Base-by-base conservation (phyloP, 1,140 invertebrate species). In the Gryllus bimaculatus region DNA sequence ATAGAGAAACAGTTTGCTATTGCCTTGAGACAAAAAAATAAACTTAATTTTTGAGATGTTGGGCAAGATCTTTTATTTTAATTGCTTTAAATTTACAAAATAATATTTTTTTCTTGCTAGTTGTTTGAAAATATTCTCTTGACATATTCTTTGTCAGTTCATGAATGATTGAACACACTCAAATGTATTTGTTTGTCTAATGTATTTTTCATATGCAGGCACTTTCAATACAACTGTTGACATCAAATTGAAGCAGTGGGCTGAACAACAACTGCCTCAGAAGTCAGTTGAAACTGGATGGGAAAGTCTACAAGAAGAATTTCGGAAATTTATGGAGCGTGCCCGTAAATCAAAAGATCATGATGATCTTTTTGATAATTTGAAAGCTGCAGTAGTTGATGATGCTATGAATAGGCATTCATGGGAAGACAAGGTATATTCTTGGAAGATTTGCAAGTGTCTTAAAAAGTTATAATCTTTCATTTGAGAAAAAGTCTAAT, bases 181-280 rank as follows among this genome's bases (percentile, higher is more conserved):
- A 39, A 39, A 39, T 39, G 26, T 39, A 39, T 39, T 1, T 39
- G 26, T 39, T 39, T 39, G 26, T 39, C 1, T 39, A 39, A 39
- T 39, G 26, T 39, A 39, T 21, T 73, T 18, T 78, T n/a, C 83
- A 85, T 0, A 39, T 39, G 26, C 83, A 93, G 95, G 94, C 83
- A 95, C 93, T 26, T 99, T 99, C 85, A 99, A 99, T 85, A 99
- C 98, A 8, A 91, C 94, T 74, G 95, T 98, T 18, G 98, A 99
- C 86, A 99, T 99, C 80, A 96, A 96, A 85, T 86, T 99, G 15
- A 93, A 95, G 81, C 94, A 98, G 82, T 99, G 97, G 97, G 95
- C 96, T 0, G 96, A 99, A 83, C 90, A 93, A 76, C 92, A 92
- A 66, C 86, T 99, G 76, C 96, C 97, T 0, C 87, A 90, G 8